Conservation (phyloP, 2,113 vertebrate genomes). For the Malurus alboscapulatus region DNA sequence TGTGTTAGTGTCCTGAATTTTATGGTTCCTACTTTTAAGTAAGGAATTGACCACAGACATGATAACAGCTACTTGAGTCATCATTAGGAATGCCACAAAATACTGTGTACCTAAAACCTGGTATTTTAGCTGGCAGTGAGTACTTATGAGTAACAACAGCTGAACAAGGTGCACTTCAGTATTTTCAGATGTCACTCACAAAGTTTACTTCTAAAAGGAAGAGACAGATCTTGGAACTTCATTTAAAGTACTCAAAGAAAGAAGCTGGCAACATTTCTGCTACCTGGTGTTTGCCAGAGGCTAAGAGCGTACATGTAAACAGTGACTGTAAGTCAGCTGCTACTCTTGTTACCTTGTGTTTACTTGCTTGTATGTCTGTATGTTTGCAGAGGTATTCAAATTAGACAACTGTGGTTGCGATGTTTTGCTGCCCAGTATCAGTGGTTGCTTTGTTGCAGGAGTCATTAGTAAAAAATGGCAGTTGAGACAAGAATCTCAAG, state of each 20-base stretch:
- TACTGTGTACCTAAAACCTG: not conserved
- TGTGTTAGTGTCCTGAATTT: not conserved
- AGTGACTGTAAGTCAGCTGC: not conserved
- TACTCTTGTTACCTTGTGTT: not conserved
- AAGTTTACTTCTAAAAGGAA: not conserved
- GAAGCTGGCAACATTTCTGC: not conserved
- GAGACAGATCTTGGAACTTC: not conserved
- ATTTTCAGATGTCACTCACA: not conserved
- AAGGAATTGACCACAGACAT: not conserved
- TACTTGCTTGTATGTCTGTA: not conserved
- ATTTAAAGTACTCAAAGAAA: not conserved
- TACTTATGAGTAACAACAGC: not conserved
- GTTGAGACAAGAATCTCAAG: not conserved
- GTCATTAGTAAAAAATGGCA: not conserved
- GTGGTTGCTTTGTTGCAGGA: not conserved
- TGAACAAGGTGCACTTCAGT: not conserved
- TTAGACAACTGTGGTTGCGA: not conserved
- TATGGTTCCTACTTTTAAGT: not conserved
- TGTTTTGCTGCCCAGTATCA: not conserved
- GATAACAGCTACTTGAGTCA: not conserved
- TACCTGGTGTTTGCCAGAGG: not conserved
- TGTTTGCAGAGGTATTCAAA: conserved; percentile 17
- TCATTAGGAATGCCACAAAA: not conserved
- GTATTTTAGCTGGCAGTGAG: not conserved
- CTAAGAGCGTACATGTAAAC: not conserved